Evolutionary conservation across 2,113 vertebrate species (phyloP).

Genomic region (Lepus europaeus): DNA sequence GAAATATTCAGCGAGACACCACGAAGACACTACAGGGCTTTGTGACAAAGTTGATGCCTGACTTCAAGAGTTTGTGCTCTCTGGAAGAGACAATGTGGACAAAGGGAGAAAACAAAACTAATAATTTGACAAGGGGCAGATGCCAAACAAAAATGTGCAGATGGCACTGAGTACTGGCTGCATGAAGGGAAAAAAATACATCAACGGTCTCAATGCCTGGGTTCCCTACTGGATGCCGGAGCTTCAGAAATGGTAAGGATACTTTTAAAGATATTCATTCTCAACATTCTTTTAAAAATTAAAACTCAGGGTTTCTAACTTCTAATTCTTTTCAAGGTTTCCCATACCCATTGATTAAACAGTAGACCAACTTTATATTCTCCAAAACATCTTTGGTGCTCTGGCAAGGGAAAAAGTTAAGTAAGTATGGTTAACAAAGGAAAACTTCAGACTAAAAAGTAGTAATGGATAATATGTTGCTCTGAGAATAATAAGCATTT

Average conservation of each 20-base stretch:
- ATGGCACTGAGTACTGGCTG: not conserved
- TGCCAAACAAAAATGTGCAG: not conserved
- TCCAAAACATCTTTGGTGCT: not conserved
- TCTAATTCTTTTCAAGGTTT: not conserved
- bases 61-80: not conserved
- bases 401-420: not conserved
- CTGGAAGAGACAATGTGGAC: accelerated
- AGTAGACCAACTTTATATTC: not conserved
- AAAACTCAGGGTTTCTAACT: not conserved
- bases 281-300: not conserved
- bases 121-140: not conserved
- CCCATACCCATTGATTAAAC: not conserved
- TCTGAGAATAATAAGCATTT: not conserved
- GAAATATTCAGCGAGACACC: not conserved
- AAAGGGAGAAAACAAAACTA: not conserved
- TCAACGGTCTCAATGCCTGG: accelerated
- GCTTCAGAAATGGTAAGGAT: not conserved
- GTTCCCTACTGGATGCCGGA: not conserved
- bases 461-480: not conserved
- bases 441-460: not conserved
- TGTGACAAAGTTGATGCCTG: not conserved
- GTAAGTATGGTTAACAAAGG: not conserved
- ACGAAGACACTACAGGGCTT: not conserved
- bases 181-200: not conserved
- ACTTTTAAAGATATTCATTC: not conserved